Base-by-base conservation (phyloP, 2,888 invertebrate species). In the Aspidiotus destructor region DNA sequence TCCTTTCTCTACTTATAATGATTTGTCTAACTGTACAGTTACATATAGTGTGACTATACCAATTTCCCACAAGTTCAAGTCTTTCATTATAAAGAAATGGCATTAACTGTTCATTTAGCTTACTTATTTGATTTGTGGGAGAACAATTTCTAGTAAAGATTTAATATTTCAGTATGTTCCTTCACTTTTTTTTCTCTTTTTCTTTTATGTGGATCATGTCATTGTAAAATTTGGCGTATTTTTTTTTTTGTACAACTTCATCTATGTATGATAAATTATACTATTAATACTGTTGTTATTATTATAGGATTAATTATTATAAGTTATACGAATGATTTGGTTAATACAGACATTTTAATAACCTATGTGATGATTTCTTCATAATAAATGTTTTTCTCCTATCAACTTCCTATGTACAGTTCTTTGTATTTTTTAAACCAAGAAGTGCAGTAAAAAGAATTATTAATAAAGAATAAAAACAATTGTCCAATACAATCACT, bases 11-110 rank as follows among this genome's bases (percentile, higher is more conserved):
- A n/a, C 48, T 6, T 48, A 48, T 48, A 6, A 48, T 48, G 48
- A 48, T 13, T 48, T 48, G 6, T 48, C 48, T 6, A 48, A 48
- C 48, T 48, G 48, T 48, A 48, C 48, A 48, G 48, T 48, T 48
- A 48, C 48, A 3, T 48, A 48, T 48, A 48, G 48, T 48, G 48
- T 48, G 48, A 48, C 48, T 6, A 48, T 48, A 48, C 48, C 48
- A 48, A n/a, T 48, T 11, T 48, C 48, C 48, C 48, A 48, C 48
- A 48, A 48, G 2, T 48, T 48, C 6, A 48, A 48, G 48, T 48
- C 48, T 48, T 48, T 48, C 48, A 48, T 48, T 48, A 48, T 48
- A 3, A 48, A 48, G 48, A 48, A 48, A 48, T 48, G 48, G 48
- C 6, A 48, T 48, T 48, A 48, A 48, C 48, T 48, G 48, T 48